Conservation (phyloP, 2,797 vertebrate species). For the Poeciliopsis presidionis region DNA sequence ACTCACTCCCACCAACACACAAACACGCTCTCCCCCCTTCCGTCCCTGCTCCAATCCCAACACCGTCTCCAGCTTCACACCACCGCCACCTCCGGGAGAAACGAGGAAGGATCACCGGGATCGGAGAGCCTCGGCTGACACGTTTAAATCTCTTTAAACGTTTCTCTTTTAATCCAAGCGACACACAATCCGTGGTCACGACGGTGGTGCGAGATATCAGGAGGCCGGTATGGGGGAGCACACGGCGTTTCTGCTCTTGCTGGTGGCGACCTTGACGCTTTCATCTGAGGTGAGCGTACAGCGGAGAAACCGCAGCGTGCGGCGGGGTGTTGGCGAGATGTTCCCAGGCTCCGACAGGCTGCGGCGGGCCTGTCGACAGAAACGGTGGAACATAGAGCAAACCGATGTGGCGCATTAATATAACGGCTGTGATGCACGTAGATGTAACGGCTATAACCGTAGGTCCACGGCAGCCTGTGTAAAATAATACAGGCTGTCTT, state of each 20-base stretch:
- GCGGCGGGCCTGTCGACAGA: slow-evolving; percentile 21
- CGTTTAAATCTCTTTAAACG: neutral
- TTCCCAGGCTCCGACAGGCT: neutral
- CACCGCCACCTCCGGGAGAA: slow-evolving; percentile 40
- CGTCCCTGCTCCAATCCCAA: slow-evolving; percentile 48
- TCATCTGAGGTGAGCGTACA: slow-evolving; percentile 79
- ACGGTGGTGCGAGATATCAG: slow-evolving; percentile 45
- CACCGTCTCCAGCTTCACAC: slow-evolving; percentile 34
- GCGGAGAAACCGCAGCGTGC: slow-evolving; percentile 26
- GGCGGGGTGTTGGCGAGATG: slow-evolving; percentile 2
- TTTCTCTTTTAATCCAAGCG: neutral
- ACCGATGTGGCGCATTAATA: neutral
- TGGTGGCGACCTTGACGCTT: slow-evolving; percentile 80
- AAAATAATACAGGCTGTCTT: neutral
- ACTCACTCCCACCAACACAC: neutral
- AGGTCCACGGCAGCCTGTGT: neutral
- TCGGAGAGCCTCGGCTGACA: slow-evolving; percentile 5
- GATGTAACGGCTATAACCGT: neutral
- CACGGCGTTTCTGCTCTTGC: slow-evolving; percentile 75
- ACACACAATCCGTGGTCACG: slow-evolving; percentile 28
- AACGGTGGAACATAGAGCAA: neutral
- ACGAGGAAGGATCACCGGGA: slow-evolving; percentile 8
- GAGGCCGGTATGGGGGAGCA: slow-evolving; percentile 74
- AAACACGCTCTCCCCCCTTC: neutral
- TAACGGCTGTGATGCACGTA: neutral